Percentiles rank a stretch among this genome's conserved stretches.
Evolutionary conservation across 2,888 invertebrate genomes (phyloP).

Genomic region (Eustalomyia histrio): DNA sequence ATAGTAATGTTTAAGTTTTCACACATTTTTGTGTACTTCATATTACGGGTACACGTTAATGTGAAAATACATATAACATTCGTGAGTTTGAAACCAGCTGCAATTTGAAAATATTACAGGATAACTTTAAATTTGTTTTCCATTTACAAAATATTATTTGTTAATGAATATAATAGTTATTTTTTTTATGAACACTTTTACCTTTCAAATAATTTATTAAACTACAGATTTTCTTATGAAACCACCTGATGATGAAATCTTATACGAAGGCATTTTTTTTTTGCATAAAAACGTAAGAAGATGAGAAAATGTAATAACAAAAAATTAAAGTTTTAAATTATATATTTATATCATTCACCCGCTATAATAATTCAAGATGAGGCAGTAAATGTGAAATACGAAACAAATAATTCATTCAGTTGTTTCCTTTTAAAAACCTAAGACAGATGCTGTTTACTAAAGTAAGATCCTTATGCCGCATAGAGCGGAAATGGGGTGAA

Average conservation of each 20-base stretch:
- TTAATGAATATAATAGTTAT: no score
- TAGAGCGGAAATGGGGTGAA: not conserved
- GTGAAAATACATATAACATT: no score
- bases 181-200: not conserved
- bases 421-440: conserved; percentile 50
- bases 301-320: conserved; percentile 13
- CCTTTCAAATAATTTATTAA: no score
- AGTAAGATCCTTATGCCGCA: conserved; percentile 22
- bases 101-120: no score
- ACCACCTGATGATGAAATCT: conserved; percentile 35
- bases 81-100: no score
- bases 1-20: no score
- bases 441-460: conserved; percentile 63
- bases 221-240: not conserved
- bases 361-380: conserved; percentile 65
- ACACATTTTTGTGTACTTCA: no score
- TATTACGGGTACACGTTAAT: no score
- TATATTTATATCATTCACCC: conserved; percentile 56
- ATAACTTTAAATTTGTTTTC: no score
- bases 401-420: conserved; percentile 63
- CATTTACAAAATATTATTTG: no score
- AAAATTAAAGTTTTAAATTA: conserved; percentile 42
- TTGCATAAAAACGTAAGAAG: not conserved
- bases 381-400: conserved; percentile 63
- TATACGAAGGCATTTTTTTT: conserved; percentile 13